These are phyloP conservation scores for Cinara cedri DNA, from an alignment of 2,888 invertebrate species.

Conservation along the genomic window DNA sequence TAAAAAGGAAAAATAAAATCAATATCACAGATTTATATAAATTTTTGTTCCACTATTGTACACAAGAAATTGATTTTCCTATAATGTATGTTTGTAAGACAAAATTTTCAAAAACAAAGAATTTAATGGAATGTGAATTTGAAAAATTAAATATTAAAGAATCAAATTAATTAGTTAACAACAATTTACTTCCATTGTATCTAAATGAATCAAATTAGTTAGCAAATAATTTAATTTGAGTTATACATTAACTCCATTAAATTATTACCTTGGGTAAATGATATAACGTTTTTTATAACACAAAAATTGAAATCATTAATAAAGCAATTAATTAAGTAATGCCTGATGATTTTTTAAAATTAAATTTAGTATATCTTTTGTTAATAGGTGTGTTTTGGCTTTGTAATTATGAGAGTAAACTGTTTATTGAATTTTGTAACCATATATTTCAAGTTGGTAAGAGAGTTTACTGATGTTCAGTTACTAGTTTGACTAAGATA, in stretches of 20 bases:
- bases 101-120: background rate
- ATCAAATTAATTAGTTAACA: background rate
- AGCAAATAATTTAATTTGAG: background rate
- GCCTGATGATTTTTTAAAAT: background rate
- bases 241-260: background rate
- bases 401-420: too few relatives aligned
- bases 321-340: too few relatives aligned
- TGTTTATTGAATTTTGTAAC: too few relatives aligned
- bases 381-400: too few relatives aligned
- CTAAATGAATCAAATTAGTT: background rate
- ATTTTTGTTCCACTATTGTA: background rate
- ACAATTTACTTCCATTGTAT: too few relatives aligned
- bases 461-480: too few relatives aligned
- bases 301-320: background rate
- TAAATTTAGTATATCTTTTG: conserved; percentile 29
- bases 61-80: background rate
- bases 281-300: conserved; percentile 1
- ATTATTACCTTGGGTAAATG: background rate
- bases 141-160: background rate
- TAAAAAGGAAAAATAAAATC: conserved; percentile 12
- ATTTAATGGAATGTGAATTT: conserved; percentile 36
- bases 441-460: too few relatives aligned
- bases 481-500: too few relatives aligned
- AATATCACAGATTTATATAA: too few relatives aligned
- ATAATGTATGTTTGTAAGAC: background rate